Evolutionary conservation across 2,888 invertebrate genomes (phyloP), one percentile per base, ranked within the genome.

Genomic region (Eremobia ochroleuca): DNA sequence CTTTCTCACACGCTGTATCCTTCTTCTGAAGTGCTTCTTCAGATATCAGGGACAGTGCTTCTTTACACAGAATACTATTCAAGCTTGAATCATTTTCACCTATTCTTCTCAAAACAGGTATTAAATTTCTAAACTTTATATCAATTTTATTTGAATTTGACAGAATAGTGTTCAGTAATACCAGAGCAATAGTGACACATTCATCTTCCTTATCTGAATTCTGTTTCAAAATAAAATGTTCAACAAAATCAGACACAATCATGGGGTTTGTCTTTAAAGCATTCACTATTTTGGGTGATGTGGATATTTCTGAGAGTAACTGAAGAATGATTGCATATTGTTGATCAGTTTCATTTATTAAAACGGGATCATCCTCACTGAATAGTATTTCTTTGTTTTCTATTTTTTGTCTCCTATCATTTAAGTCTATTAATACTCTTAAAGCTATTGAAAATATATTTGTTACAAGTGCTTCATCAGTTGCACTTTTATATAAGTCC

Each of bases 1-100:
- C 98, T 88, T 97, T 96, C 78, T 97, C 97, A 89, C 97, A 97
- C 64, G 96, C 94, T 71, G 97, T 93, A 25, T 94, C 90, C 4
- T 85, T 81, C 81, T 91, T 86, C 43, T 89, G 77, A 21, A 87
- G 79, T 71, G 85, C 85, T 55, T 92, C 92, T 76, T 90, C 89
- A 76, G 85, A 87, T 74, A 96, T 92, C 28, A 94, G 80, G 28
- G 93, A 91, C 37, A 96, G 82, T 69, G 94, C 92, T 87, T 96
- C 97, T 81, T 94, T 93, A 82, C 94, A 94, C 65, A 97, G 84
- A 74, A 96, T 92, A 68, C 90, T 89, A 64, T 95, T 94, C 25
- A 93, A 87, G 75, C 89, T 90, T 31, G 88, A 87, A 62, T 92
- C 87, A 87, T 92, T 89, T 61, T 86, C 68, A 59, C 92, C 84